phyloP scores from a whole-genome alignment of 2,797 vertebrate genomes.

The Eidolon dupreanum region DNA sequence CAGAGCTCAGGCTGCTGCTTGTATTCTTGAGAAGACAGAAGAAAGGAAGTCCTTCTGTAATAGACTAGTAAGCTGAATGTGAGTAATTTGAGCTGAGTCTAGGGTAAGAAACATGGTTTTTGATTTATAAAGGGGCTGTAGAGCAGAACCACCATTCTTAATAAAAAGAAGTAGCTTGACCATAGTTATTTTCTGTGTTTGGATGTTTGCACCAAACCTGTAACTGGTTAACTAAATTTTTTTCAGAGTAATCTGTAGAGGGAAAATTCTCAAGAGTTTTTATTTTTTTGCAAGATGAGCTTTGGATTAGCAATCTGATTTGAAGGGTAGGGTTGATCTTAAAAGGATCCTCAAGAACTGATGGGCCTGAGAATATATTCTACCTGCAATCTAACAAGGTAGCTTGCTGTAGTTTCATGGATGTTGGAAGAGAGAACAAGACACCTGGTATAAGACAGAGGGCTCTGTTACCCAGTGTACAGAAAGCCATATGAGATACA shows the following conservation, averaged over 20 bases:
- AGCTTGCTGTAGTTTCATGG: background rate
- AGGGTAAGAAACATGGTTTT: background rate
- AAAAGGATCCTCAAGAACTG: background rate
- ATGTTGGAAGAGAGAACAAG: background rate
- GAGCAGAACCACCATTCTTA: background rate
- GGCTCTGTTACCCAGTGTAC: background rate
- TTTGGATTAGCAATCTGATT: background rate
- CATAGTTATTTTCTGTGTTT: background rate
- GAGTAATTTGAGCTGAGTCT: background rate
- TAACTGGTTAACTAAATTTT: background rate
- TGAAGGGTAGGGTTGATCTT: background rate
- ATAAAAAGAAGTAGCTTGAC: background rate
- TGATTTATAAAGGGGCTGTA: background rate
- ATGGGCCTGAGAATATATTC: background rate
- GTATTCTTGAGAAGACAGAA: background rate
- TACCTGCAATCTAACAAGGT: background rate
- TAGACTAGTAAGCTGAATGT: background rate
- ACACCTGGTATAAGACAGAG: background rate
- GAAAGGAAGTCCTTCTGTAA: background rate
- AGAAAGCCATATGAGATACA: background rate
- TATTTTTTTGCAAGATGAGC: background rate
- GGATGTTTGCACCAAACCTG: background rate
- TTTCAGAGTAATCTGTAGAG: background rate
- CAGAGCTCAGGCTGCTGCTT: background rate
- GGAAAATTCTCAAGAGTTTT: background rate